These are phyloP conservation scores for Lydus trimaculatus DNA, from an alignment of 2,888 invertebrate species.

Conservation along the genomic window DNA sequence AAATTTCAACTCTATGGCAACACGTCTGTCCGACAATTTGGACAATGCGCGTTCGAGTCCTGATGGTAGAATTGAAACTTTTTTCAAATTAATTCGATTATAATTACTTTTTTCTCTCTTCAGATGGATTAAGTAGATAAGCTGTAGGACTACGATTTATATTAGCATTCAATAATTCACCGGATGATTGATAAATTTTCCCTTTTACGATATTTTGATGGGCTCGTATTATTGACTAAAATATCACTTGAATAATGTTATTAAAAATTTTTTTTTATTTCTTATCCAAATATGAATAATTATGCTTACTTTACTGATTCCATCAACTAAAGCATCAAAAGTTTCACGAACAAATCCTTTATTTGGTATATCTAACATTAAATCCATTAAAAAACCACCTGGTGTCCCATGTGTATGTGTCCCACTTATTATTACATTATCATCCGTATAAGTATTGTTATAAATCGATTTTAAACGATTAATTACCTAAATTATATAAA, in stretches of 20 bases:
- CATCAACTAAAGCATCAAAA: slow-evolving; percentile 71
- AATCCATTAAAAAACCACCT: slow-evolving; percentile 87
- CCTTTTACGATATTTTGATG: slow-evolving; percentile 76
- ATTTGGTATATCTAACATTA: slow-evolving; percentile 86
- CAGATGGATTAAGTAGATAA: slow-evolving; percentile 80
- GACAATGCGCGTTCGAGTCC: too few relatives aligned
- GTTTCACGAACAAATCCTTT: slow-evolving; percentile 79
- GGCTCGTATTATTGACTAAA: slow-evolving; percentile 81
- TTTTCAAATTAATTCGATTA: too few relatives aligned
- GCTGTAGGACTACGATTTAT: slow-evolving; percentile 91
- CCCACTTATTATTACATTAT: slow-evolving; percentile 88
- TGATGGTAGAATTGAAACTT: too few relatives aligned
- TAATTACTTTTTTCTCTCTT: not conserved
- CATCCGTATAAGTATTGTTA: slow-evolving; percentile 73
- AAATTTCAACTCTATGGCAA: too few relatives aligned
- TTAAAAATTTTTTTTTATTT: not conserved
- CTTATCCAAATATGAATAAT: not conserved
- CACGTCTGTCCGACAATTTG: too few relatives aligned
- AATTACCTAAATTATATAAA: slow-evolving; percentile 67
- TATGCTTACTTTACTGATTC: slow-evolving; percentile 72
- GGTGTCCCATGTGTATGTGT: slow-evolving; percentile 92
- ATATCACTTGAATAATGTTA: not conserved
- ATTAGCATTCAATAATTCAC: slow-evolving; percentile 78
- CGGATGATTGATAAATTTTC: slow-evolving; percentile 71
- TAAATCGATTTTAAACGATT: slow-evolving; percentile 71